Percentiles rank a stretch among this genome's conserved stretches.
Evolutionary conservation across 2,113 vertebrate genomes (phyloP).

Genomic region (Condylura cristata): DNA sequence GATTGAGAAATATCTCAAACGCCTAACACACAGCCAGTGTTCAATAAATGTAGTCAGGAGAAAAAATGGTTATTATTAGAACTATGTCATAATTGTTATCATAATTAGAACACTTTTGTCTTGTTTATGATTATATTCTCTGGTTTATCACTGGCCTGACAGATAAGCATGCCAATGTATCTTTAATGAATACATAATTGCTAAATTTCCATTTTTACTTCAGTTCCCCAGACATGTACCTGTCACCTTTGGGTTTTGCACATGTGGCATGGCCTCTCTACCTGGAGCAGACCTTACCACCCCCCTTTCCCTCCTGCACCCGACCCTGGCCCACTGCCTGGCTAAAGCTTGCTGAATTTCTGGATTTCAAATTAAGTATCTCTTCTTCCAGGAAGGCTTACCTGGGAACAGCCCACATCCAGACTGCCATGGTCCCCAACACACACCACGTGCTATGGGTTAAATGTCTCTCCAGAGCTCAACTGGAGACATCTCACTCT

Average conservation of each 20-base stretch:
- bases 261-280: accelerated
- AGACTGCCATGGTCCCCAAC: neutral
- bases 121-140: neutral
- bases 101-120: neutral
- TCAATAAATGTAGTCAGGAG: neutral
- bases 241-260: too few species aligned
- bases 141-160: neutral
- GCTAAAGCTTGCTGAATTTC: neutral
- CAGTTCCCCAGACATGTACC: neutral
- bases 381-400: neutral
- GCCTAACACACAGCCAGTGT: neutral
- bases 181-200: neutral
- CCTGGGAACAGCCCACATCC: neutral
- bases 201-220: neutral
- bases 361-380: neutral
- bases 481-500: neutral
- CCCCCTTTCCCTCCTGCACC: neutral
- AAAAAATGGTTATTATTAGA: neutral
- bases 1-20: neutral
- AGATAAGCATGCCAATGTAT: neutral
- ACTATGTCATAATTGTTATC: too few species aligned
- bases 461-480: neutral
- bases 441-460: neutral
- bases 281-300: neutral
- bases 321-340: too few species aligned